Evolutionary conservation across 2,888 invertebrate species (phyloP).

Genomic region (Neoascia interrupta): DNA sequence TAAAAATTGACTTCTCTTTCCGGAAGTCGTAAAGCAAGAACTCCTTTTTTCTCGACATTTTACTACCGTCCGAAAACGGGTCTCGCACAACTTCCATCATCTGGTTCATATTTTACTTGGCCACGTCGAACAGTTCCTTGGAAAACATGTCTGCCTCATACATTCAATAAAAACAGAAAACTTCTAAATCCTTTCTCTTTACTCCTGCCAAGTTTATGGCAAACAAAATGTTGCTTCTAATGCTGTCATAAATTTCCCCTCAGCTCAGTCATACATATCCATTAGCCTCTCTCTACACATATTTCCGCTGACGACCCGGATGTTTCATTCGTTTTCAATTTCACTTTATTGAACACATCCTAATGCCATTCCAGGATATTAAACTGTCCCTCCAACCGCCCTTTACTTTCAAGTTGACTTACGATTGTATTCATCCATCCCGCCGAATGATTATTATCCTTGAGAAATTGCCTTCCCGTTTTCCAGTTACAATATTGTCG

Average conservation of each 20-base stretch:
- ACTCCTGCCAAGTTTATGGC: too few relatives aligned
- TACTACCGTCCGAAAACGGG: too few relatives aligned
- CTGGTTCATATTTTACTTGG: too few relatives aligned
- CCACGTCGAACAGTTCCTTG: too few relatives aligned
- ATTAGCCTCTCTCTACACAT: slow-evolving; percentile 27
- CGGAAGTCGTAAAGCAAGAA: too few relatives aligned
- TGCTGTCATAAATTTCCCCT: slow-evolving; percentile 48
- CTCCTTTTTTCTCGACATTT: too few relatives aligned
- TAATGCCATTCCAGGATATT: slow-evolving; percentile 9
- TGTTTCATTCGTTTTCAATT: slow-evolving; percentile 49
- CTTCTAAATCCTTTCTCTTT: too few relatives aligned
- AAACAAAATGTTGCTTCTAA: slow-evolving; percentile 31
- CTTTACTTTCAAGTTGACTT: slow-evolving; percentile 33
- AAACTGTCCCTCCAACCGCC: background rate
- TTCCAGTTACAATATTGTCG: slow-evolving; percentile 15
- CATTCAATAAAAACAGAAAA: too few relatives aligned
- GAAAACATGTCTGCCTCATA: too few relatives aligned
- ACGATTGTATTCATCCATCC: slow-evolving; percentile 18
- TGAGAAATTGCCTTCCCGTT: slow-evolving; percentile 9
- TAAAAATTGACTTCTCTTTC: too few relatives aligned
- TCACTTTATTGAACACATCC: slow-evolving; percentile 39
- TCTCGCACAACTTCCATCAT: too few relatives aligned
- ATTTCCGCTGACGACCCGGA: slow-evolving; percentile 31
- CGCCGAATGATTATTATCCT: slow-evolving; percentile 27
- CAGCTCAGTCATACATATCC: slow-evolving; percentile 26